Conservation (phyloP, 2,888 invertebrate species). For the Trachelus stipa region DNA sequence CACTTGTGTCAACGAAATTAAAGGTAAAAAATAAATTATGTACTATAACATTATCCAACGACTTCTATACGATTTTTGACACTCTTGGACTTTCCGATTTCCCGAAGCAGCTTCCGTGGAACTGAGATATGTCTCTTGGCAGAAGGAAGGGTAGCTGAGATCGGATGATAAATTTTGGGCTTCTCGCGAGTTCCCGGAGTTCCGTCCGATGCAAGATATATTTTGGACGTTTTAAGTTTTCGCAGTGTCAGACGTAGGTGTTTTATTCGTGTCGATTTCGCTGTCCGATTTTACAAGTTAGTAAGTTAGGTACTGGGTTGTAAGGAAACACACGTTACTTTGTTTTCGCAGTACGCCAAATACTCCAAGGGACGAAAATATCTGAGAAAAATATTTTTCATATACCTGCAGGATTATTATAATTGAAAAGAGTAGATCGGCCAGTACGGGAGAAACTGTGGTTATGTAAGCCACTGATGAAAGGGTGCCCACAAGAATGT, state of each 20-base stretch:
- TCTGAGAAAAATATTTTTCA: neutral
- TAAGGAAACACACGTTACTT: neutral
- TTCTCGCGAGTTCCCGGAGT: neutral
- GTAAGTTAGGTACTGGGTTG: neutral
- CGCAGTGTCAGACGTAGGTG: neutral
- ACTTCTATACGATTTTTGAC: neutral
- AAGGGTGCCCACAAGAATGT: neutral
- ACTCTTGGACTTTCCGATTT: neutral
- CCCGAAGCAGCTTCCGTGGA: neutral
- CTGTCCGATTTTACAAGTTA: neutral
- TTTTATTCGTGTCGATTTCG: neutral
- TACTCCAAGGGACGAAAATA: neutral
- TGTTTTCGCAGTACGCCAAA: neutral
- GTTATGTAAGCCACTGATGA: neutral
- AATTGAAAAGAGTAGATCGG: neutral
- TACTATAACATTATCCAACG: neutral
- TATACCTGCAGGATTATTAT: neutral
- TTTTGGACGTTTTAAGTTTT: neutral
- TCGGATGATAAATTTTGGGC: neutral
- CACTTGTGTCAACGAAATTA: neutral
- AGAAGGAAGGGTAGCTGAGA: neutral
- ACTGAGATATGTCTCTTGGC: neutral
- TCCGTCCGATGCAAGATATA: neutral
- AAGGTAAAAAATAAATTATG: neutral
- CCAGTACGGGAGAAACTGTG: neutral